phyloP scores from a whole-genome alignment of 2,797 vertebrate genomes.

The Onychomys torridus region DNA sequence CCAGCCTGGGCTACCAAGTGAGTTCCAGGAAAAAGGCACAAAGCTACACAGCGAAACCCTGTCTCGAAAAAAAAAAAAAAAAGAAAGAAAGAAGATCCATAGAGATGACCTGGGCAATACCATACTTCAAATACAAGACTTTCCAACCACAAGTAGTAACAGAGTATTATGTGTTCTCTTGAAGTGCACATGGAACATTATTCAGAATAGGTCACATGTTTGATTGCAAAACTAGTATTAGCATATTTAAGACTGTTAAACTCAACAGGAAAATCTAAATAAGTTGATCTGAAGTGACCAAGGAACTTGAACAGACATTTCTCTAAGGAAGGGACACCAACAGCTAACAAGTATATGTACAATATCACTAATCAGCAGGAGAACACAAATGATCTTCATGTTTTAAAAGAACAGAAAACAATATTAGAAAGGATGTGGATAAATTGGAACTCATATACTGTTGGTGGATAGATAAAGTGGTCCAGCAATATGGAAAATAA shows the following conservation, averaged over 20 bases:
- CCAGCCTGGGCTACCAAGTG: too few relatives aligned
- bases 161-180: background rate
- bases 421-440: background rate
- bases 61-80: too few relatives aligned
- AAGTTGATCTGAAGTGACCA: background rate
- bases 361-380: background rate
- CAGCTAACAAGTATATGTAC: background rate
- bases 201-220: background rate
- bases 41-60: too few relatives aligned
- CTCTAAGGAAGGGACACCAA: conserved; percentile 23
- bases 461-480: background rate
- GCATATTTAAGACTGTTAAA: background rate
- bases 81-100: conserved; percentile 32
- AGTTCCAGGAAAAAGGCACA: too few relatives aligned
- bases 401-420: background rate
- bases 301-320: background rate
- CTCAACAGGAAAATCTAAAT: background rate
- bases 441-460: background rate
- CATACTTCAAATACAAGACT: background rate
- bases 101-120: background rate
- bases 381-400: background rate
- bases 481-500: background rate
- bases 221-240: background rate
- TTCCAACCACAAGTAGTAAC: background rate
- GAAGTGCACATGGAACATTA: background rate